Conservation (phyloP, 2,797 vertebrate genomes). For the Schizopygopsis malacanthus region DNA sequence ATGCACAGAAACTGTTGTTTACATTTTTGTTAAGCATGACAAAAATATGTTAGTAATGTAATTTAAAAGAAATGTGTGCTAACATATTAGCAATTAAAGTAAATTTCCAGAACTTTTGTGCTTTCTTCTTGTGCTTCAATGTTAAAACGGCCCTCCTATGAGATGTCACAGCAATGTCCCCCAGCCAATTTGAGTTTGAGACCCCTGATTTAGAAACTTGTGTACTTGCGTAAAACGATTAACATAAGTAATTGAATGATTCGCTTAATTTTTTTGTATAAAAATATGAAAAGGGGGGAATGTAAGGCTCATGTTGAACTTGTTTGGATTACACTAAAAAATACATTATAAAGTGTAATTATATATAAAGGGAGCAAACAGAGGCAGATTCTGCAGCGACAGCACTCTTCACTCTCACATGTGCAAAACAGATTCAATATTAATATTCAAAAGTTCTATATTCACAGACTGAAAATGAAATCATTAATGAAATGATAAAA, state of each 20-base stretch:
- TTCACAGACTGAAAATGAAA: neutral
- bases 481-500: neutral
- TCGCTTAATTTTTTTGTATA: neutral
- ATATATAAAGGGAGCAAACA: neutral
- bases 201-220: neutral
- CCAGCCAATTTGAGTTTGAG: too few relatives aligned
- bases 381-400: constrained; percentile 5
- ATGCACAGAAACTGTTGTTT: too few relatives aligned
- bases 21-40: too few relatives aligned
- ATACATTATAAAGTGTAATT: neutral
- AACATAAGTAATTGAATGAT: neutral
- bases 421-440: neutral
- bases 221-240: neutral
- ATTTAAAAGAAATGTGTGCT: too few relatives aligned
- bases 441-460: constrained; percentile 7
- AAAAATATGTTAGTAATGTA: too few relatives aligned
- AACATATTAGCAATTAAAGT: too few relatives aligned
- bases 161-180: too few relatives aligned
- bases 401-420: neutral
- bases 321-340: neutral
- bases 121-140: too few relatives aligned
- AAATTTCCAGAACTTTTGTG: too few relatives aligned
- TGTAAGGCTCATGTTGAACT: neutral
- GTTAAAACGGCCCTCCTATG: too few relatives aligned
- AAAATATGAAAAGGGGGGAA: neutral